These are phyloP conservation scores for Carpatolechia fugitivella DNA, from an alignment of 2,888 invertebrate genomes.

Conservation along the genomic window DNA sequence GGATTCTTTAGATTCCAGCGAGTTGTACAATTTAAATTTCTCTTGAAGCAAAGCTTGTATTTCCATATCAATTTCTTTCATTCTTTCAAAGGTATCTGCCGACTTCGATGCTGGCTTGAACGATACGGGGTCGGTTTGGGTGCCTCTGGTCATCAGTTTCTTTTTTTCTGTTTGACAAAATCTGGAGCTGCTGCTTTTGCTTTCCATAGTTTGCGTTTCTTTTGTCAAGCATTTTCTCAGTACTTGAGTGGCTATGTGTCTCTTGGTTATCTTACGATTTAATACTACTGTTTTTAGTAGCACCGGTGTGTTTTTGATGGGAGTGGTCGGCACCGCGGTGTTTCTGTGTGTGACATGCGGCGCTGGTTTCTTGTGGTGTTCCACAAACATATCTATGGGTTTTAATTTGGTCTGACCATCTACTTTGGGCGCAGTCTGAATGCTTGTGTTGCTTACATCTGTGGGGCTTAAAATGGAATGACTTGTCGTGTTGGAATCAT, in stretches of 20 bases:
- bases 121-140: conserved; percentile 51
- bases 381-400: conserved; percentile 63
- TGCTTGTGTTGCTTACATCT: conserved; percentile 36
- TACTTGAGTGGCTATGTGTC: conserved; percentile 46
- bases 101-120: conserved; percentile 32
- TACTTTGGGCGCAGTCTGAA: conserved; percentile 39
- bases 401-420: conserved; percentile 58
- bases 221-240: conserved; percentile 39
- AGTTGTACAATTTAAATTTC: conserved; percentile 78
- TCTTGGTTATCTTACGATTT: conserved; percentile 36
- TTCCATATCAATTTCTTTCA: conserved; percentile 81
- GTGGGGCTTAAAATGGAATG: conserved; percentile 53
- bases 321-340: conserved; percentile 38
- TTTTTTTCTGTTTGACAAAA: conserved; percentile 49
- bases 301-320: conserved; percentile 33
- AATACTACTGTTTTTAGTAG: conserved; percentile 35
- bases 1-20: conserved; percentile 60
- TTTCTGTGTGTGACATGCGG: conserved; percentile 57
- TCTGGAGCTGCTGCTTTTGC: conserved; percentile 31
- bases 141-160: conserved; percentile 33
- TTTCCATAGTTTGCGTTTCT: conserved; percentile 49
- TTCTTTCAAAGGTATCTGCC: conserved; percentile 70
- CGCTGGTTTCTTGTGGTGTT: conserved; percentile 48
- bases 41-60: conserved; percentile 78
- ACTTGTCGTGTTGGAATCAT: conserved; percentile 44